Percentiles rank a stretch among this genome's conserved stretches.
These are phyloP conservation scores for Drosophila auraria DNA, from an alignment of 1,140 invertebrate genomes.

Conservation along the genomic window DNA sequence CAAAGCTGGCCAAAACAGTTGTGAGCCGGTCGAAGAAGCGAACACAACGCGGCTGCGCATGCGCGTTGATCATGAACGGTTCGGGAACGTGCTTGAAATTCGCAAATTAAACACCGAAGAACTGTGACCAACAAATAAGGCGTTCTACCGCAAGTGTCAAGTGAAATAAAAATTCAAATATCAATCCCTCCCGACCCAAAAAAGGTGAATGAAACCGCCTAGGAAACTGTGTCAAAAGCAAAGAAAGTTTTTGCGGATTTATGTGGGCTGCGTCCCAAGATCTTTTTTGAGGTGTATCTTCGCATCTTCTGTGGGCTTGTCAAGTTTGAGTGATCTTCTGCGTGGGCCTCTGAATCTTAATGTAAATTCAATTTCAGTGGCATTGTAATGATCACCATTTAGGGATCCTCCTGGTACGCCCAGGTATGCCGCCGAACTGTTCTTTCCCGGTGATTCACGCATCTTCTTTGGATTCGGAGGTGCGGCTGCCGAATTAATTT, in stretches of 20 bases:
- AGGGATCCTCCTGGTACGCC: conserved; percentile 52
- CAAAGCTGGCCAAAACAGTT: conserved; percentile 38
- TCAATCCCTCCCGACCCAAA: conserved; percentile 15
- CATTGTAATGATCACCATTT: conserved; percentile 65
- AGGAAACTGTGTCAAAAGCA: conserved; percentile 70
- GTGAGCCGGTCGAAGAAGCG: conserved; percentile 43
- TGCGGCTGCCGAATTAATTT: conserved; percentile 31
- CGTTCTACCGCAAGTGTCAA: conserved; percentile 43
- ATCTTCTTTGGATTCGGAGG: conserved; percentile 39
- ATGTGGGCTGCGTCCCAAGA: conserved; percentile 40
- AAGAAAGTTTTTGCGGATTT: conserved; percentile 57
- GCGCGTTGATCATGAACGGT: conserved; percentile 58
- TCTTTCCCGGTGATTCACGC: conserved; percentile 38
- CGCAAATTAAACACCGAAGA: conserved; percentile 41
- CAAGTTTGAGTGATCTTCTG: conserved; percentile 24
- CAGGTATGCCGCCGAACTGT: conserved; percentile 41
- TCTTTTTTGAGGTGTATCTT: conserved; percentile 34
- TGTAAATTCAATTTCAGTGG: conserved; percentile 28
- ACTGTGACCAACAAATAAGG: conserved; percentile 21
- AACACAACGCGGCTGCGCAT: conserved; percentile 61
- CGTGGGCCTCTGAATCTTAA: conserved; percentile 58
- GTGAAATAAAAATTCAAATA: conserved; percentile 39
- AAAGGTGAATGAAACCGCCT: conserved; percentile 69
- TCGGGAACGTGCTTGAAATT: conserved; percentile 72
- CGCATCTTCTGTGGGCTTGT: conserved; percentile 39